Base-by-base conservation (phyloP, 2,113 vertebrate genomes). In the Baryphthengus martii region DNA sequence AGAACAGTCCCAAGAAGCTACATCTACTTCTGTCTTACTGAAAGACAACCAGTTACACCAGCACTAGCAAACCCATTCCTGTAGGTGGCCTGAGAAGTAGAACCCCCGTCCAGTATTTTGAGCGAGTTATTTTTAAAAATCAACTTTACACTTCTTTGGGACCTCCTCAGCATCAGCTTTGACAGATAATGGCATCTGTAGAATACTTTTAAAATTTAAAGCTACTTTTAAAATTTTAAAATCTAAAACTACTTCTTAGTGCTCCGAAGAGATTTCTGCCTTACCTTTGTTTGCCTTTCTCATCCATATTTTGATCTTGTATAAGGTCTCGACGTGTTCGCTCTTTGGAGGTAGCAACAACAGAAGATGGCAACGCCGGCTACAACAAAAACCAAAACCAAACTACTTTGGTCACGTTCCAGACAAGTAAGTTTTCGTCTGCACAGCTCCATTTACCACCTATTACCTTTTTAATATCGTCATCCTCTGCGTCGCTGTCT, bases 341-440 rank as follows among this genome's bases (percentile, higher is more conserved):
- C 88, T 99, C 99, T 98, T 99, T 99, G 99, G 99, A 99, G 99
- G 99, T 99, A 99, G 99, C 99, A 97, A 99, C 99, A 92, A 99
- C 99, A 68, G 99, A 99, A 98, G 99, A 99, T 98, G 99, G 99
- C 98, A 99, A 99, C 91, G 99, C 99, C 96, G 99, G 99, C 99
- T 99, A 50, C 13, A 94, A 67, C 3, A 86, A 42, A 88, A 14
- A n/a, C n/a, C n/a, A 53, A 68, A 86, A 92, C 86, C 59, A 59
- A 93, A 65, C 77, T 17, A 28, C 16, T 86, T 50, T 37, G 40
- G 28, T 91, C 47, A 80, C 16, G 33, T 71, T 79, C 53, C 19
- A 79, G 35, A 19, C 15, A 17, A n/a, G 5, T 3, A n/a, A 3
- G 6, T n/a, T 87, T 52, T 55, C 59, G 58, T 21, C 75, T 77